phyloP scores from a whole-genome alignment of 1,140 invertebrate species.

The Euura saliciscinereae region DNA sequence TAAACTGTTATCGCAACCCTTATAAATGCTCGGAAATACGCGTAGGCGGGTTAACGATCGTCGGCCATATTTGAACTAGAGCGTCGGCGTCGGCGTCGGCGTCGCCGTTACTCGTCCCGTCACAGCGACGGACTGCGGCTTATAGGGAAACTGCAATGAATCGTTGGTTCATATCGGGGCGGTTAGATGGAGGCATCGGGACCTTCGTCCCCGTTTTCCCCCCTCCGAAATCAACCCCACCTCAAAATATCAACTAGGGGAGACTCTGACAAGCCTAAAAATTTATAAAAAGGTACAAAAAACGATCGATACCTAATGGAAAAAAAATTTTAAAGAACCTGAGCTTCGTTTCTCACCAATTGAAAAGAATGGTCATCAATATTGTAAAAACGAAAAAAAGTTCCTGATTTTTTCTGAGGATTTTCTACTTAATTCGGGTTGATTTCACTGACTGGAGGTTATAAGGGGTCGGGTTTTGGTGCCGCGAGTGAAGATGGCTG shows the following conservation, averaged over 20 bases:
- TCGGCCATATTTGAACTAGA: conserved; percentile 53
- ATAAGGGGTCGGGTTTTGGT: neutral
- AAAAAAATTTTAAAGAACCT: too few species aligned
- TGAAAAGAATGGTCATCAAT: too few species aligned
- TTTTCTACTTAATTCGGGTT: too few species aligned
- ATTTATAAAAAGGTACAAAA: too few species aligned
- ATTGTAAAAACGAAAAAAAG: too few species aligned
- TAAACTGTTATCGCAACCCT: neutral
- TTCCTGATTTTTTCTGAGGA: too few species aligned
- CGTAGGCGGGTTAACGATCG: conserved; percentile 41
- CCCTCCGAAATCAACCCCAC: too few species aligned
- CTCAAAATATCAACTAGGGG: too few species aligned
- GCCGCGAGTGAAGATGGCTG: conserved; percentile 13
- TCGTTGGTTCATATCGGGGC: conserved; percentile 45
- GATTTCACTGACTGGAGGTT: neutral
- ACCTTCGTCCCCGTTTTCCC: conserved; percentile 29
- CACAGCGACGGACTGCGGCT: conserved; percentile 40
- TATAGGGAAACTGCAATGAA: conserved; percentile 50
- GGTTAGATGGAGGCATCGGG: conserved; percentile 49
- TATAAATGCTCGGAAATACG: conserved; percentile 30
- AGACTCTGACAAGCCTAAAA: too few species aligned
- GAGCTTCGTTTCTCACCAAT: too few species aligned
- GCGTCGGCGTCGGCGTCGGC: conserved; percentile 39
- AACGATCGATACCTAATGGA: too few species aligned
- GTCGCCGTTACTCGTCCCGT: conserved; percentile 40